Conservation (phyloP, 2,113 vertebrate genomes). For the Hyperopisus bebe region DNA sequence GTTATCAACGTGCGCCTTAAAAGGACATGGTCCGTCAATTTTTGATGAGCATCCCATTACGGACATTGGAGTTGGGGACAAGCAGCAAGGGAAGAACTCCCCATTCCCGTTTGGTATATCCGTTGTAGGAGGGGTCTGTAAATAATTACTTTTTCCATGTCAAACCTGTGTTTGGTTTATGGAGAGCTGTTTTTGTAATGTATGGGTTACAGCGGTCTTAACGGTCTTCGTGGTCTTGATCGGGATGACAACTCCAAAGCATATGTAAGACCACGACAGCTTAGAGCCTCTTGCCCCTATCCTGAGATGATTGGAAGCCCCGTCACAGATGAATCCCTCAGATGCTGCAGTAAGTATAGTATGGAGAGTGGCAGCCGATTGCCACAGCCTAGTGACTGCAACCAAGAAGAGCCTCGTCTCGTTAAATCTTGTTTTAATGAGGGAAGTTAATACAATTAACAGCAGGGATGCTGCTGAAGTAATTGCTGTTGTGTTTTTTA, state of each 20-base stretch:
- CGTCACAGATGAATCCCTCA: background rate
- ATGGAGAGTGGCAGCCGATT: background rate
- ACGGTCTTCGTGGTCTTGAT: background rate
- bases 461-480: background rate
- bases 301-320: background rate
- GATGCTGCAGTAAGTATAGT: background rate
- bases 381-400: background rate
- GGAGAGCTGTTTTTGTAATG: background rate
- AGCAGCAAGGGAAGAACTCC: background rate
- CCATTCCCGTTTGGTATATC: background rate
- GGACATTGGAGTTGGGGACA: background rate
- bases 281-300: background rate
- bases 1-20: background rate
- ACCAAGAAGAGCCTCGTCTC: background rate
- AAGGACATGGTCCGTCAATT: background rate
- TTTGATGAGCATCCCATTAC: background rate
- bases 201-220: background rate
- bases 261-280: background rate
- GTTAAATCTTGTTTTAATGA: slow-evolving; percentile 3
- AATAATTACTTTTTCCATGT: background rate
- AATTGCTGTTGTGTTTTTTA: background rate
- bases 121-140: background rate
- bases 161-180: background rate
- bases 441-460: slow-evolving; percentile 1
- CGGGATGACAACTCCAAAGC: background rate